A percentile compares a stretch with the other conserved stretches of the same genome.
Evolutionary conservation across 2,888 invertebrate species (phyloP).

Genomic region (Melangyna quadrimaculata): DNA sequence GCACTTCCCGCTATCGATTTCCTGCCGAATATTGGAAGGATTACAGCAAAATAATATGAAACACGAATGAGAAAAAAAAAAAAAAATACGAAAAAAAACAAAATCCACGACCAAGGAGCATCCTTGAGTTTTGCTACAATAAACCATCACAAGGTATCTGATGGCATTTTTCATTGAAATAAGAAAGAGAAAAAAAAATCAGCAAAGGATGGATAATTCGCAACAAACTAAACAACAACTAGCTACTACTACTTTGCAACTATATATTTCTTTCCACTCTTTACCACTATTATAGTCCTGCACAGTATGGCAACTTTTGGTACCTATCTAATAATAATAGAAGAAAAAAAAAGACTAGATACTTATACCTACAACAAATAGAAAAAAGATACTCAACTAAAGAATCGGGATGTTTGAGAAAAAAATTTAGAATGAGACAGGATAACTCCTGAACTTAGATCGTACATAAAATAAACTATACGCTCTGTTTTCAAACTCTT

Average conservation of each 20-base stretch:
- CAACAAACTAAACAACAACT: slow-evolving; percentile 45
- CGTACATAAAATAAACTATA: slow-evolving; percentile 52
- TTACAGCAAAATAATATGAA: slow-evolving; percentile 63
- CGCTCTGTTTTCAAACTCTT: slow-evolving; percentile 13
- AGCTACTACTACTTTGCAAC: slow-evolving; percentile 15
- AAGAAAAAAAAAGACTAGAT: slow-evolving; percentile 23
- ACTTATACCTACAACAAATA: not conserved
- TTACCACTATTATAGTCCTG: slow-evolving; percentile 33
- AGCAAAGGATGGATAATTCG: slow-evolving; percentile 59
- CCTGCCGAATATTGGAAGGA: slow-evolving; percentile 68
- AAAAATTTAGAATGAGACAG: slow-evolving; percentile 31
- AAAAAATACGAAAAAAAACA: not conserved
- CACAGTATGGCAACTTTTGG: slow-evolving; percentile 49
- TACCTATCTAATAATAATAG: slow-evolving; percentile 14
- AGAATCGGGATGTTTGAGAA: slow-evolving; percentile 5
- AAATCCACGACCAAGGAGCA: slow-evolving; percentile 40
- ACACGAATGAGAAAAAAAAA: slow-evolving; percentile 5
- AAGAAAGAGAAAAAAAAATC: slow-evolving; percentile 2
- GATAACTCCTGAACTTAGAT: slow-evolving; percentile 43
- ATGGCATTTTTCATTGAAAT: slow-evolving; percentile 62
- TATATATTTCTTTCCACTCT: slow-evolving; percentile 17
- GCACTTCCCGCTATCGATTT: slow-evolving; percentile 69
- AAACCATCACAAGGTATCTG: slow-evolving; percentile 60
- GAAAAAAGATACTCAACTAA: slow-evolving; percentile 17
- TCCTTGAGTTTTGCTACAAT: slow-evolving; percentile 58